These are phyloP conservation scores for Tolmerus cingulatus DNA, from an alignment of 2,888 invertebrate species.

Conservation along the genomic window DNA sequence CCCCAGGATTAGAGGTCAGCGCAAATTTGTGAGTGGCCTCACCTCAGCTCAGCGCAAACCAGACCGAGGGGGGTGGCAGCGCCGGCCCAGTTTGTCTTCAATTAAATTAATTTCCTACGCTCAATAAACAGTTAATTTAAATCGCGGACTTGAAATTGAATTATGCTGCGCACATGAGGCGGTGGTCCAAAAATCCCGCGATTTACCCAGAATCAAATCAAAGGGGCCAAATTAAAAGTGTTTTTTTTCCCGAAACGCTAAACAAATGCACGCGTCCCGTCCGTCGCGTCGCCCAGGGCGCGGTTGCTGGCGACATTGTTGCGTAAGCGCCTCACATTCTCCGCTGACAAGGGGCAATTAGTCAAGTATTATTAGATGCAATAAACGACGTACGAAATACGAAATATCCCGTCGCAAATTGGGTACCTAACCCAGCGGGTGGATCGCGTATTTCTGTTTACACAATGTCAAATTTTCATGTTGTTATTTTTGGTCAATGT, in stretches of 20 bases:
- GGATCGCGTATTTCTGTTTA: neutral
- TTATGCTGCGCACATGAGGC: neutral
- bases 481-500: neutral
- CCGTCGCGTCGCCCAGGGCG: neutral
- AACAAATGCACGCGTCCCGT: neutral
- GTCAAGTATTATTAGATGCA: neutral
- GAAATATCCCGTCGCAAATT: neutral
- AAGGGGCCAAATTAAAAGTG: neutral
- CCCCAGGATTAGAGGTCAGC: neutral
- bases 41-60: neutral
- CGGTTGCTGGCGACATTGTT: neutral
- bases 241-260: neutral
- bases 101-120: slow-evolving; percentile 19
- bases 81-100: neutral
- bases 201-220: neutral
- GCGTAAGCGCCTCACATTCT: neutral
- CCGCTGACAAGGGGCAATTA: neutral
- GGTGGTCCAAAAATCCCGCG: neutral
- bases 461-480: neutral
- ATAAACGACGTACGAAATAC: neutral
- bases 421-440: neutral
- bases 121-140: slow-evolving; percentile 18
- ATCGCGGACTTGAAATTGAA: neutral
- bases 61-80: neutral
- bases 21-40: neutral